These are phyloP conservation scores for Seriola aureovittata DNA, from an alignment of 2,113 vertebrate species.

Conservation along the genomic window DNA sequence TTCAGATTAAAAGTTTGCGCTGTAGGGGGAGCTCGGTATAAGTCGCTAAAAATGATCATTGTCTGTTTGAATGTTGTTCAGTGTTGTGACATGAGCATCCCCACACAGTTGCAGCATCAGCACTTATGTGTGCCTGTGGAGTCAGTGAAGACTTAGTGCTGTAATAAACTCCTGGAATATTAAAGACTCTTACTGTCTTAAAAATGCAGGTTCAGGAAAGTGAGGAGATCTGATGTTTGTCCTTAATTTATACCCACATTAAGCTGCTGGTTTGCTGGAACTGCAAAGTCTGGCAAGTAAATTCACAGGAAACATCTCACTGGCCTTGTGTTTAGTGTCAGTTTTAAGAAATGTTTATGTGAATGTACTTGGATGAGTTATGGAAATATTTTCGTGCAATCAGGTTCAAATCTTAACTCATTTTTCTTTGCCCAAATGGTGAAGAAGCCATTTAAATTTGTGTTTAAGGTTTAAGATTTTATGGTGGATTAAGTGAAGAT, in stretches of 20 bases:
- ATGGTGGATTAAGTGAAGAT: not conserved
- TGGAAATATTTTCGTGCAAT: too few species aligned
- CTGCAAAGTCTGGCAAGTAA: conserved; percentile 2
- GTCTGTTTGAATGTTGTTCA: conserved; percentile 9
- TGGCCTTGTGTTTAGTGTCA: not conserved
- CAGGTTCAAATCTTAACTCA: too few species aligned
- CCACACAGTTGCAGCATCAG: conserved; percentile 58
- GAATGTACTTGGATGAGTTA: not conserved
- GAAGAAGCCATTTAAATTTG: not conserved
- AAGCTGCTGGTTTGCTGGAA: not conserved
- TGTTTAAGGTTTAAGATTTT: not conserved
- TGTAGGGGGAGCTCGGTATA: not conserved
- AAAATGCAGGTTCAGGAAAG: not conserved
- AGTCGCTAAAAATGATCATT: conserved; percentile 12
- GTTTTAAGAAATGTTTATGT: not conserved
- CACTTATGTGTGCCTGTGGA: conserved; percentile 34
- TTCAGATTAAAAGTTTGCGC: conserved; percentile 22
- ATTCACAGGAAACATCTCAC: not conserved
- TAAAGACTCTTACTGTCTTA: not conserved
- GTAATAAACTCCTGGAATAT: conserved; percentile 20
- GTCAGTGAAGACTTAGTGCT: conserved; percentile 10
- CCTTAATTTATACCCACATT: not conserved
- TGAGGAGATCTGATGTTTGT: not conserved
- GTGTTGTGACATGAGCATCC: conserved; percentile 41
- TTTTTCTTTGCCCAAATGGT: not conserved